Evolutionary conservation across 30 jellyfish, hydroid and myxozoan species (phyloP).

Genomic region (Hydractinia symbiolongicarpus): DNA sequence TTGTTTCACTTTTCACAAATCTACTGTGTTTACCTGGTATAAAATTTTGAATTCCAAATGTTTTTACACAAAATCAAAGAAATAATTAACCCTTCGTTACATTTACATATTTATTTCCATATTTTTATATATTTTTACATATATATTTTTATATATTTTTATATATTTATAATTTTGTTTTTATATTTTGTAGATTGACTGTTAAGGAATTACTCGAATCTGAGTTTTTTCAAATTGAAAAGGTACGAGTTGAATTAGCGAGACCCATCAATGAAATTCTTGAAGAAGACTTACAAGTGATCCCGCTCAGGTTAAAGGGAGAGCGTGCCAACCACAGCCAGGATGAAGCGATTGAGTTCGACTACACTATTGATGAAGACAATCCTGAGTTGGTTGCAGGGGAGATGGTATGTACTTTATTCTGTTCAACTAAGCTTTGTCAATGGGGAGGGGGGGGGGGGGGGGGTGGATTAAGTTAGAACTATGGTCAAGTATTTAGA

Average conservation of each 20-base stretch:
- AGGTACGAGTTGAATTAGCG: slow-evolving; percentile 85
- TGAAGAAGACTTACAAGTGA: slow-evolving; percentile 51
- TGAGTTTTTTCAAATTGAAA: slow-evolving; percentile 78
- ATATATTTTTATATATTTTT: background rate
- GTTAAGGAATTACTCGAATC: slow-evolving; percentile 73
- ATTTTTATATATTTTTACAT: background rate
- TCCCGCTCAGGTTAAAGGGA: slow-evolving; percentile 92
- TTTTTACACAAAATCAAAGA: too few species aligned
- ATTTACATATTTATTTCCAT: background rate
- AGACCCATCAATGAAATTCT: slow-evolving; percentile 70
- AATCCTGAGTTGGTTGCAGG: slow-evolving; percentile 88
- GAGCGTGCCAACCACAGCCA: slow-evolving; percentile 87
- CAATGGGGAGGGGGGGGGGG: too few species aligned
- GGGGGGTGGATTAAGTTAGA: too few species aligned
- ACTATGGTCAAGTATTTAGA: too few species aligned
- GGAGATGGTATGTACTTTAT: slow-evolving; percentile 78
- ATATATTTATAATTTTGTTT: background rate
- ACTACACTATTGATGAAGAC: slow-evolving; percentile 77
- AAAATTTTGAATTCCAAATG: too few species aligned
- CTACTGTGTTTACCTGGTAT: too few species aligned
- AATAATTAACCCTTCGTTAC: background rate
- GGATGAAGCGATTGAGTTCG: slow-evolving; percentile 96
- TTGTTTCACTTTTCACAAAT: too few species aligned
- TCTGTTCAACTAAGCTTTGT: too few species aligned
- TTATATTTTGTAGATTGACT: slow-evolving; percentile 50